Evolutionary conservation across 2,113 vertebrate species (phyloP).

Genomic region (Bubo blakistoni): DNA sequence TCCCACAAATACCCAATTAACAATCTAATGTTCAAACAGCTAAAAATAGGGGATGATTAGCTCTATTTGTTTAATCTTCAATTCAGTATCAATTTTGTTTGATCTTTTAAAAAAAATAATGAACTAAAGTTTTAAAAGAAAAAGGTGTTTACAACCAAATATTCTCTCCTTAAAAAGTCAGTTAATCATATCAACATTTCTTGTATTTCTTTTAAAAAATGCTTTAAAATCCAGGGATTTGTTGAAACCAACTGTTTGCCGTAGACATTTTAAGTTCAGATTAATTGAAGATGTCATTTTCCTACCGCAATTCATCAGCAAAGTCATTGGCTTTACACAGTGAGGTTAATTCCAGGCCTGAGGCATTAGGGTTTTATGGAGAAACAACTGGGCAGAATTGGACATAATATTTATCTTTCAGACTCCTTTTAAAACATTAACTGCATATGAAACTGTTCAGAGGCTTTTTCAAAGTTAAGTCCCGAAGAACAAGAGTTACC

Average conservation of each 20-base stretch:
- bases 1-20: background rate
- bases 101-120: background rate
- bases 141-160: background rate
- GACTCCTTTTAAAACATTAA: background rate
- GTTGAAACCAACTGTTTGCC: background rate
- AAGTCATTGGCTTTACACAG: background rate
- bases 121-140: background rate
- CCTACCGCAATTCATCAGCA: background rate
- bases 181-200: background rate
- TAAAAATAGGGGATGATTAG: background rate
- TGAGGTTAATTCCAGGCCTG: background rate
- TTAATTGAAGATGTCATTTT: background rate
- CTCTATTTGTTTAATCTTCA: background rate
- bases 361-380: background rate
- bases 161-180: background rate
- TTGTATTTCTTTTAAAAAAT: background rate
- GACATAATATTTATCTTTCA: background rate
- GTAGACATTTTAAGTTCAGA: background rate
- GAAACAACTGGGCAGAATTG: background rate
- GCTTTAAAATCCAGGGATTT: background rate
- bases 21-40: background rate
- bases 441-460: background rate
- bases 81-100: background rate
- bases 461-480: background rate
- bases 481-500: background rate